Percentiles rank a stretch among this genome's conserved stretches.
These are phyloP conservation scores for Peromyscus californicus DNA, from an alignment of 2,113 vertebrate genomes.

Conservation along the genomic window DNA sequence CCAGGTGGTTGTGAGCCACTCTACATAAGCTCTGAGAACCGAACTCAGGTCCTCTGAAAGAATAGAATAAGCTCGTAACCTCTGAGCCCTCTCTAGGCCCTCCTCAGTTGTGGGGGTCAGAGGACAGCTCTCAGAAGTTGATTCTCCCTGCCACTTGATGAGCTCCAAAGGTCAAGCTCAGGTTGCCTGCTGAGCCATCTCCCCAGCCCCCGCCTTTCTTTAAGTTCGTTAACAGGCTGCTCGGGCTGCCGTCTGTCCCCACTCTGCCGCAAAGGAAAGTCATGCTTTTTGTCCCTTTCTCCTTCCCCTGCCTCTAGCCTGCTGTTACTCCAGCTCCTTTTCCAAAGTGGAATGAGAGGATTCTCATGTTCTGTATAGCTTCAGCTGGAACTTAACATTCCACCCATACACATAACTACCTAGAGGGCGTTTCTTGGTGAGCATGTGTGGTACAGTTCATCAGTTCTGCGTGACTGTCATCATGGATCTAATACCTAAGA, in stretches of 20 bases:
- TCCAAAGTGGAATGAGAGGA: slow-evolving; percentile 19
- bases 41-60: background rate
- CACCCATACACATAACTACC: background rate
- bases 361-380: slow-evolving; percentile 50
- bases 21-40: background rate
- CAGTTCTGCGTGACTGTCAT: background rate
- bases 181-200: background rate
- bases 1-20: background rate
- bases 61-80: background rate
- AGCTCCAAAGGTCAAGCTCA: background rate
- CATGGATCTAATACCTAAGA: background rate
- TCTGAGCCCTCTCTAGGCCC: background rate
- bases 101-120: background rate
- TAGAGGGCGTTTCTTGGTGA: background rate
- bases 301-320: background rate
- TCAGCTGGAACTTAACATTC: slow-evolving; percentile 56
- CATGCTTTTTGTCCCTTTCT: background rate
- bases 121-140: background rate
- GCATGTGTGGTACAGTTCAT: background rate
- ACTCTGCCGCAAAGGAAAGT: background rate
- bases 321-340: slow-evolving; percentile 7
- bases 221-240: background rate
- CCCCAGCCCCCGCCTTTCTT: background rate
- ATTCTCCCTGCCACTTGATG: background rate
- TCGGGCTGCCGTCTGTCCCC: background rate